Base-by-base conservation (phyloP, 2,113 vertebrate genomes). In the Sceloporus undulatus region DNA sequence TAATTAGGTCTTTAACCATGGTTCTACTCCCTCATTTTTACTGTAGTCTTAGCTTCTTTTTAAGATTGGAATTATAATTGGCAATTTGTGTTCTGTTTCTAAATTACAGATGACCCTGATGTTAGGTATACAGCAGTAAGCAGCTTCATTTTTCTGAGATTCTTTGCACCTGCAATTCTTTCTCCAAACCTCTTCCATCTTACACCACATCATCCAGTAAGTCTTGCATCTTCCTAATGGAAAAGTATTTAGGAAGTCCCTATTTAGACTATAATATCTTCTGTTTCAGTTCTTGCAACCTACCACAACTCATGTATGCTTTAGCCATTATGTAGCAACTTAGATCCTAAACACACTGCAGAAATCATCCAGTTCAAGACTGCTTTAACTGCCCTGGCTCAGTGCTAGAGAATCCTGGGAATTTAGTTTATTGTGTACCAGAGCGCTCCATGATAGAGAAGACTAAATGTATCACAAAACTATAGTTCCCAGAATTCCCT, bases 161-260 rank as follows among this genome's bases (percentile, higher is more conserved):
- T 99, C 96, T 99, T 99, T 13, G 99, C 99, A 52, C 99, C 99
- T 6, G 99, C 99, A 79, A 99, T 99, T 93, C 98, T 99, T 59
- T 99, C 99, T 59, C 99, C 99, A 23, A 99, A 98, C 93, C 97
- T 99, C 85, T 99, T 99, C 96, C 98, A 99, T 84, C 97, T 99
- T 90, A 97, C 98, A 3, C 98, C 98, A 1, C 99, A 99, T 92
- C 98, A 99, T 94, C 98, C 98, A 2, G 98, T 99, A 95, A 98
- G 98, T 97, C 82, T 27, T 34, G 0, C 78, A 79, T 83, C 21
- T 1, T 0, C 76, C 90, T 89, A 84, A 85, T 87, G 16, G 80
- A n/a, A 68, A 71, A 3, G 21, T 70, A 0, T 48, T 3, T 70
- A 34, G 85, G 9, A 75, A 1, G 29, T 66, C 91, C 10, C 2